These are phyloP conservation scores for Clarias batrachus DNA, from an alignment of 2,113 vertebrate species.

Conservation along the genomic window DNA sequence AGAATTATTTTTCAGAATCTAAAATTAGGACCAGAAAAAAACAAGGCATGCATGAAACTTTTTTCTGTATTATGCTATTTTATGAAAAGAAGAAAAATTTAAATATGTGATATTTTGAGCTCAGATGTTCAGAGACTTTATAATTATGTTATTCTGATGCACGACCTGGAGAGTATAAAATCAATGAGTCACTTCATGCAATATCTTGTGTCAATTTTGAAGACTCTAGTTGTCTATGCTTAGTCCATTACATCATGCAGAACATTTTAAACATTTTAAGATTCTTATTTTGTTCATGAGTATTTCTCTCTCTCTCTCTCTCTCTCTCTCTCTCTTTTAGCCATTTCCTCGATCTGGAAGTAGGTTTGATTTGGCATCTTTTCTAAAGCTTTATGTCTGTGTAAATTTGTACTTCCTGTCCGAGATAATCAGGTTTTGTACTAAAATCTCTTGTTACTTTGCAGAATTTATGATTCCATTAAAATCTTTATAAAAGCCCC, in stretches of 20 bases:
- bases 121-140: not conserved
- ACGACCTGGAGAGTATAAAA: not conserved
- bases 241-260: not conserved
- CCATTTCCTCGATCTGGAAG: not conserved
- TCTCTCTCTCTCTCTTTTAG: not conserved
- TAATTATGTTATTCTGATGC: not conserved
- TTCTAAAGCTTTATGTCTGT: not conserved
- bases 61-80: not conserved
- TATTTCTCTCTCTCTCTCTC: not conserved
- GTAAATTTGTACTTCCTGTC: not conserved
- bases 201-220: not conserved
- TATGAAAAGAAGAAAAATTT: not conserved
- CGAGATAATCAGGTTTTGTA: not conserved
- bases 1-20: not conserved
- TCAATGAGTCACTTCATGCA: not conserved
- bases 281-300: not conserved
- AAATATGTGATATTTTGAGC: not conserved
- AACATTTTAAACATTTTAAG: not conserved
- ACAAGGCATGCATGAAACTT: not conserved
- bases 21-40: not conserved
- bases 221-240: not conserved
- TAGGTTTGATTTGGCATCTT: not conserved
- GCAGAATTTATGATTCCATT: not conserved
- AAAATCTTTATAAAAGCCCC: not conserved
- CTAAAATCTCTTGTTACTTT: not conserved